Evolutionary conservation across 2,797 vertebrate species (phyloP).

Genomic region (Pristis pectinata): DNA sequence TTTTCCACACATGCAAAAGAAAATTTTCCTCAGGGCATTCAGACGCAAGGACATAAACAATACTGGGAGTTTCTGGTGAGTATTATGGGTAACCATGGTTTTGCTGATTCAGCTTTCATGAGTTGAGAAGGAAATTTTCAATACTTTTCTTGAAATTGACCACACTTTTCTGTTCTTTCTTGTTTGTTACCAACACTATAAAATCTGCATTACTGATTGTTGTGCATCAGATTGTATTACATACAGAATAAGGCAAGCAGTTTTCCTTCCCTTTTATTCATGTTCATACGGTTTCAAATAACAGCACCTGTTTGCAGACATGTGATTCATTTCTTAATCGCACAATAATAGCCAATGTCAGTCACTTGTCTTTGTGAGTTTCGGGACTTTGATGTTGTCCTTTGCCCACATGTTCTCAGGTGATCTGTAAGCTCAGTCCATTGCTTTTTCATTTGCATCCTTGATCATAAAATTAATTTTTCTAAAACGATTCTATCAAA

Average conservation of each 20-base stretch:
- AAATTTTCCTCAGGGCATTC: background rate
- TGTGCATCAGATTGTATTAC: background rate
- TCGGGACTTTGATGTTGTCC: background rate
- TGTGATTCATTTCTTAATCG: constrained; percentile 19
- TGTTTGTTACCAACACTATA: background rate
- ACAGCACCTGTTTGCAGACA: constrained; percentile 1
- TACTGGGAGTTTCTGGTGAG: background rate
- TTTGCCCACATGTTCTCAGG: too few species aligned
- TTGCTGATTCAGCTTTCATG: background rate
- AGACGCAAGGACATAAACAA: background rate
- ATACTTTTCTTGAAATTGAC: background rate
- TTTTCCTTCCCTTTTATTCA: constrained; percentile 11
- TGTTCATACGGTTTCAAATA: background rate
- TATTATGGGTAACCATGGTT: background rate
- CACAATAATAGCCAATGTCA: background rate
- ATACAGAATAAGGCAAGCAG: background rate
- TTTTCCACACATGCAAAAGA: too few species aligned
- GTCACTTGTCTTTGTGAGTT: background rate
- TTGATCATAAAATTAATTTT: background rate
- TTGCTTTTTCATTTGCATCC: background rate
- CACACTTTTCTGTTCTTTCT: background rate
- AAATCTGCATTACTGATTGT: background rate
- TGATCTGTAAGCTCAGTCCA: background rate
- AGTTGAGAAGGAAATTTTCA: background rate
- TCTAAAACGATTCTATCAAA: background rate